A percentile compares a stretch with the other conserved stretches of the same genome.
phyloP scores from a whole-genome alignment of 53 echinoderm and acorn worm genomes.

The Actinopyga echinites region DNA sequence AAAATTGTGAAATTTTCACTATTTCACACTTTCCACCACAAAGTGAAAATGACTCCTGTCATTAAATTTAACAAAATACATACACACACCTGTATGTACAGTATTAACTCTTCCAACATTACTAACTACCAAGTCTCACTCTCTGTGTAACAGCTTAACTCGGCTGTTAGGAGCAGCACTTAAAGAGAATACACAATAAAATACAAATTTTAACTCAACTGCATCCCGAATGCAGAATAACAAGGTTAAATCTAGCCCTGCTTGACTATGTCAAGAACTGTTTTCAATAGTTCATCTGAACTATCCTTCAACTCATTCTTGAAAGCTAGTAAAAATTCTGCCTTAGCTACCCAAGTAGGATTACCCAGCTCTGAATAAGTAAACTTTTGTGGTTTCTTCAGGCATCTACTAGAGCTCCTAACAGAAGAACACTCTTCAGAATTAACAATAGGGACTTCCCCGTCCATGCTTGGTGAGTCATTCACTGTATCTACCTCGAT shows the following conservation, averaged over 20 bases:
- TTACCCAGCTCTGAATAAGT: not conserved
- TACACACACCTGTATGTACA: not conserved
- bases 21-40: not conserved
- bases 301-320: not conserved
- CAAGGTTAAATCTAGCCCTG: not conserved
- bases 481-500: not conserved
- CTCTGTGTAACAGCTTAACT: too few relatives aligned
- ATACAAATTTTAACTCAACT: too few relatives aligned
- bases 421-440: not conserved
- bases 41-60: not conserved
- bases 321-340: not conserved
- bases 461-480: not conserved
- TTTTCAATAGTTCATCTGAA: not conserved
- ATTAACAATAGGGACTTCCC: too few relatives aligned
- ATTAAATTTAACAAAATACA: not conserved
- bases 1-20: too few relatives aligned
- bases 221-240: too few relatives aligned
- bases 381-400: not conserved
- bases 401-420: not conserved
- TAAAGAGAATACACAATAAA: too few relatives aligned
- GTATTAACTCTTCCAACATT: not conserved
- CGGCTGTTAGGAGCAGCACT: too few relatives aligned
- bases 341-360: not conserved
- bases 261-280: not conserved
- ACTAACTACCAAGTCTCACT: too few relatives aligned